phyloP scores from a whole-genome alignment of 2,888 invertebrate genomes.

The Lithophane semibrunnea region DNA sequence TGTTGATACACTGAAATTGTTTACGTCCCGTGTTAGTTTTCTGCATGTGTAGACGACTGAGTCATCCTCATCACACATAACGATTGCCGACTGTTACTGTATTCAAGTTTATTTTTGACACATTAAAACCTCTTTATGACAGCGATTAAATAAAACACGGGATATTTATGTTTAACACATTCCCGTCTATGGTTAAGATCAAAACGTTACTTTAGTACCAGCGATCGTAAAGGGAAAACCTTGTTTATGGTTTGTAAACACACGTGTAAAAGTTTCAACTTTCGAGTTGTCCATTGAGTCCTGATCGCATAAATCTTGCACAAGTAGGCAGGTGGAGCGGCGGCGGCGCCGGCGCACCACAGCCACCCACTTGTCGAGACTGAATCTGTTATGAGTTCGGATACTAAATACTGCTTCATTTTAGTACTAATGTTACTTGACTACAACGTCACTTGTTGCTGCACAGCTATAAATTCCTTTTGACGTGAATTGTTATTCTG shows the following conservation, averaged over 20 bases:
- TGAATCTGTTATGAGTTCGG: conserved; percentile 70
- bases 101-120: conserved; percentile 58
- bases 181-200: conserved; percentile 58
- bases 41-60: conserved; percentile 39
- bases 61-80: conserved; percentile 57
- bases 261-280: conserved; percentile 70
- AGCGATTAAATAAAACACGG: conserved; percentile 60
- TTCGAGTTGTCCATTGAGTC: conserved; percentile 71
- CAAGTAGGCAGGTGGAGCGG: conserved; percentile 83
- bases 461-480: conserved; percentile 14
- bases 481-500: neutral
- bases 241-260: conserved; percentile 66
- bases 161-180: conserved; percentile 62
- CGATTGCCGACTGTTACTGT: conserved; percentile 10
- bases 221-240: conserved; percentile 67
- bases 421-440: conserved; percentile 53
- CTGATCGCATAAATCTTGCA: conserved; percentile 80
- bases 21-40: conserved; percentile 42
- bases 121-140: conserved; percentile 56
- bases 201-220: conserved; percentile 49
- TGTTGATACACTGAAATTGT: conserved; percentile 27
- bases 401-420: conserved; percentile 62
- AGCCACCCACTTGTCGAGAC: conserved; percentile 74
- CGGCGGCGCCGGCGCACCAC: conserved; percentile 84
- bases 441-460: conserved; percentile 33